phyloP scores from a whole-genome alignment of 2,113 vertebrate genomes.

The Porphyrio hochstetteri region DNA sequence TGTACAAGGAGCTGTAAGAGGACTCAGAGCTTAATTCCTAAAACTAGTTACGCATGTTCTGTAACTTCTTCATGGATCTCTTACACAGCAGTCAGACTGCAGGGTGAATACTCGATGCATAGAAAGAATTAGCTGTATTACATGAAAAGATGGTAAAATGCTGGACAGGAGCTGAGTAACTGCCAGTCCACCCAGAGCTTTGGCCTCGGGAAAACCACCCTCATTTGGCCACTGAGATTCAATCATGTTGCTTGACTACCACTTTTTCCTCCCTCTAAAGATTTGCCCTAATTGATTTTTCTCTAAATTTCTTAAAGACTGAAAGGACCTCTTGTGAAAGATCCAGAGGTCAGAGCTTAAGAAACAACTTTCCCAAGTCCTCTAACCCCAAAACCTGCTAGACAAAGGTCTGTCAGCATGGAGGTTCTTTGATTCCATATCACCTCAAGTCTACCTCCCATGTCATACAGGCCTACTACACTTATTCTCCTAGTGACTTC shows the following conservation, averaged over 20 bases:
- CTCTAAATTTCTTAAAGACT: background rate
- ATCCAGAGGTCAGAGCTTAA: background rate
- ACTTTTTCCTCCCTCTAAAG: background rate
- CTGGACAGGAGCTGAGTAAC: background rate
- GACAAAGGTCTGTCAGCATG: background rate
- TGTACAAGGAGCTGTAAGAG: background rate
- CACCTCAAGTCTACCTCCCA: background rate
- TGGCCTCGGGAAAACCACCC: background rate
- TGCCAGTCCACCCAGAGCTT: background rate
- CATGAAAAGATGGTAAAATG: background rate
- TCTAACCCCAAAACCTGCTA: background rate
- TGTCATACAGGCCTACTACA: background rate
- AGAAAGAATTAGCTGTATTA: background rate
- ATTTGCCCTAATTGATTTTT: background rate
- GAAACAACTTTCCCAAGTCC: background rate
- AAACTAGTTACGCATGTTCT: background rate
- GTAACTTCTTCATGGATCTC: conserved; percentile 6
- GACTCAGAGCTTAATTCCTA: conserved; percentile 9
- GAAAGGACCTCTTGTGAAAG: background rate
- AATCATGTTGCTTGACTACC: background rate
- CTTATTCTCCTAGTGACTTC: background rate
- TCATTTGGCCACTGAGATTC: background rate
- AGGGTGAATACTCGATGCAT: conserved; percentile 13
- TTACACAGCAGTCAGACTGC: background rate
- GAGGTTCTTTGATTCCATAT: background rate